Evolutionary conservation across 2,888 invertebrate species (phyloP).

Genomic region (Seira musarum): DNA sequence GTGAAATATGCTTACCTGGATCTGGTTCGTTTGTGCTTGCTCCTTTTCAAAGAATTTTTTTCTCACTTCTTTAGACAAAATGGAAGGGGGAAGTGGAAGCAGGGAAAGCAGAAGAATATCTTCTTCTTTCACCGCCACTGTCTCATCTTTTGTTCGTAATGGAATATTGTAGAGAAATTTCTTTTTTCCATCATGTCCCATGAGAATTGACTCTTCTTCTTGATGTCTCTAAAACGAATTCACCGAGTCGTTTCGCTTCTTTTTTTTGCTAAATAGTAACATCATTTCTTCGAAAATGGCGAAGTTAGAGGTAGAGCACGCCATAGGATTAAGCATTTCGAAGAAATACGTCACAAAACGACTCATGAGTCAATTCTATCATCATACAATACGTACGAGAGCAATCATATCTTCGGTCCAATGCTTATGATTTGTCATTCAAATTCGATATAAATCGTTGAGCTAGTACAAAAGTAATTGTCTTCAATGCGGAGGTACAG

Average conservation of each 20-base stretch:
- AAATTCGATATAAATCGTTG: too few species aligned
- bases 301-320: too few species aligned
- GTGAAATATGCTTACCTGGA: background rate
- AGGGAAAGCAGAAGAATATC: background rate
- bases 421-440: too few species aligned
- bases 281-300: too few species aligned
- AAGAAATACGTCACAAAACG: too few species aligned
- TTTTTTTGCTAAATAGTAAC: background rate
- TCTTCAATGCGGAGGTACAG: too few species aligned
- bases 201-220: conserved; percentile 34
- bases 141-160: conserved; percentile 28
- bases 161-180: conserved; percentile 37
- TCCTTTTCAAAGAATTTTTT: background rate
- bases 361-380: too few species aligned
- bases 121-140: background rate
- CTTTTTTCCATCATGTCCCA: conserved; percentile 39
- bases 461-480: too few species aligned
- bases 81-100: too few species aligned
- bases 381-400: too few species aligned
- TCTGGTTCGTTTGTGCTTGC: background rate
- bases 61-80: background rate
- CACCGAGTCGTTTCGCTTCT: conserved; percentile 19
- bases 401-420: too few species aligned
- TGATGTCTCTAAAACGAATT: conserved; percentile 25
- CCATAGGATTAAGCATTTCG: too few species aligned